A percentile compares a stretch with the other conserved stretches of the same genome.
These are phyloP conservation scores for Syrrhaptes paradoxus DNA, from an alignment of 2,113 vertebrate genomes.

Conservation along the genomic window DNA sequence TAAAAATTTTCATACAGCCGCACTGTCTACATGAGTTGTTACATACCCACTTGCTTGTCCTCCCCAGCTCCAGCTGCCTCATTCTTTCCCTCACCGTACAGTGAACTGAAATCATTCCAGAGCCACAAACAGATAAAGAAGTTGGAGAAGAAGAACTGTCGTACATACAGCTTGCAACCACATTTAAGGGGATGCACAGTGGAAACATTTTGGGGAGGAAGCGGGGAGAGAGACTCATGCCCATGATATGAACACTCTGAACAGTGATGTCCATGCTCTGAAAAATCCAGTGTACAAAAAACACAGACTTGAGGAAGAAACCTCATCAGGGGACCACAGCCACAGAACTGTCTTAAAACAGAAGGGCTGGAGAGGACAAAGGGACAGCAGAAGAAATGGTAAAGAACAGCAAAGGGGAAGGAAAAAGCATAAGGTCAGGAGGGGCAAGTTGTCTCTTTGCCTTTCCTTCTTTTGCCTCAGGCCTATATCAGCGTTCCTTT, in stretches of 20 bases:
- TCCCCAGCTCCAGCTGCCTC: not conserved
- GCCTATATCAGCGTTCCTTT: conserved; percentile 70
- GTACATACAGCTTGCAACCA: not conserved
- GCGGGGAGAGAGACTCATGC: not conserved
- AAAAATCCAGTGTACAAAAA: conserved; percentile 30
- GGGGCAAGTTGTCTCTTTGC: conserved; percentile 71
- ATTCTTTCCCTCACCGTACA: not conserved
- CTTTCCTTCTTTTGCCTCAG: conserved; percentile 73
- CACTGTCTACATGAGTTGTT: not conserved
- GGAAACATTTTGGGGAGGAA: not conserved
- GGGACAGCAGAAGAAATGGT: conserved; percentile 45
- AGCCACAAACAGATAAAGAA: not conserved
- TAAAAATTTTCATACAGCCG: not conserved
- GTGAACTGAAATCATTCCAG: not conserved
- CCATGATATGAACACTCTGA: not conserved
- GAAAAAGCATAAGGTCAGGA: conserved; percentile 67
- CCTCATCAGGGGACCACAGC: conserved; percentile 55
- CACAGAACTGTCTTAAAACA: conserved; percentile 69
- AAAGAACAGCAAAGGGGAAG: conserved; percentile 55
- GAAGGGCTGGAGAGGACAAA: conserved; percentile 64
- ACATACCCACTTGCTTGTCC: not conserved
- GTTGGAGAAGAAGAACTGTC: not conserved
- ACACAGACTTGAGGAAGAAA: conserved; percentile 36
- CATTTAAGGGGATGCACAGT: not conserved
- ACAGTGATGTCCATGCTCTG: not conserved